Conservation (phyloP, 37 sponge, comb jelly and placozoan genomes). For the Hexactinellida sp. region DNA sequence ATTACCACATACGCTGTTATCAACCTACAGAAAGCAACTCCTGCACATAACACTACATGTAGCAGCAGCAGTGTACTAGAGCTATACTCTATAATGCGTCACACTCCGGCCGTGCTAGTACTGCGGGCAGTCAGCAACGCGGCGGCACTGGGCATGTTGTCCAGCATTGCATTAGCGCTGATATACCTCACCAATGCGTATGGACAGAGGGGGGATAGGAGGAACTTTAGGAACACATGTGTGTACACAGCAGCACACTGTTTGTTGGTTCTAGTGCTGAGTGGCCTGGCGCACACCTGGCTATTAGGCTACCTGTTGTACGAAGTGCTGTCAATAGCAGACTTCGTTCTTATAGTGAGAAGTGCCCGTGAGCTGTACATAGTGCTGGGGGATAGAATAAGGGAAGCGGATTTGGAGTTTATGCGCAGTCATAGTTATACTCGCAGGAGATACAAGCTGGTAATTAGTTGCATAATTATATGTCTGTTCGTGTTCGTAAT, state of each 20-base stretch:
- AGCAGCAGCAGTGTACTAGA: background rate
- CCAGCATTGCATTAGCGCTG: background rate
- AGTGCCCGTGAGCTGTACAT: background rate
- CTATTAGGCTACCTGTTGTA: background rate
- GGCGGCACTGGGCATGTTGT: background rate
- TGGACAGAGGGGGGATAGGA: slow-evolving; percentile 12
- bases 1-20: background rate
- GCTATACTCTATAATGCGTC: background rate
- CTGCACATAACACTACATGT: background rate
- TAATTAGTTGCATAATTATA: background rate
- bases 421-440: background rate
- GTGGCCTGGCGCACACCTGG: background rate
- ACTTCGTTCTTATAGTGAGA: background rate
- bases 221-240: background rate
- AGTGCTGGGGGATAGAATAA: background rate
- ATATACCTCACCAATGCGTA: background rate
- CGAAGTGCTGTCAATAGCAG: background rate
- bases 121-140: background rate
- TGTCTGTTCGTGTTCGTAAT: background rate
- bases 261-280: background rate
- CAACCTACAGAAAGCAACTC: no score
- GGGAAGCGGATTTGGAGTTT: background rate
- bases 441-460: background rate
- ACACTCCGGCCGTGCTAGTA: background rate
- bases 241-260: background rate